These are phyloP conservation scores for Caenorhabditis uteleia DNA, from an alignment of 2,888 invertebrate species.

Conservation along the genomic window DNA sequence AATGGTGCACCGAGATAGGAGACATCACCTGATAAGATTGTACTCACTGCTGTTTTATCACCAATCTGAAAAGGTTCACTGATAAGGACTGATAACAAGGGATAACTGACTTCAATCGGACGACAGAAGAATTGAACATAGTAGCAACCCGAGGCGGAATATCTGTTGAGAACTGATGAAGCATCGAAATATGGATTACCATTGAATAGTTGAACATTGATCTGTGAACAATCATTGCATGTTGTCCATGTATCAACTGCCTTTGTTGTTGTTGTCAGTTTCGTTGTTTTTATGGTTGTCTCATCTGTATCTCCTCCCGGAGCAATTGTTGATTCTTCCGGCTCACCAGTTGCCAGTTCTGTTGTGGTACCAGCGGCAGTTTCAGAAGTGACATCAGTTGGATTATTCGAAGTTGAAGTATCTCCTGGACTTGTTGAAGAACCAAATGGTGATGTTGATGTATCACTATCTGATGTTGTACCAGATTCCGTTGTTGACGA, in stretches of 20 bases:
- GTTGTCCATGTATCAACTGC: slow-evolving; percentile 34
- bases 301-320: slow-evolving; percentile 6
- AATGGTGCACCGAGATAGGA: slow-evolving; percentile 19
- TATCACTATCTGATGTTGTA: not conserved
- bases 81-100: not conserved
- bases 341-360: slow-evolving; percentile 6
- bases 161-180: slow-evolving; percentile 50
- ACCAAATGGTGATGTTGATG: not conserved
- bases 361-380: not conserved
- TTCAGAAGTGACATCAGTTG: not conserved
- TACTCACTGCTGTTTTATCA: slow-evolving; percentile 44
- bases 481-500: not conserved
- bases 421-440: not conserved
- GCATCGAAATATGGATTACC: slow-evolving; percentile 46
- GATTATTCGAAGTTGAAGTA: not conserved
- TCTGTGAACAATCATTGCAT: slow-evolving; percentile 39
- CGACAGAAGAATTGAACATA: slow-evolving; percentile 49
- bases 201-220: slow-evolving; percentile 43
- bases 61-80: slow-evolving; percentile 26
- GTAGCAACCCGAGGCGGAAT: slow-evolving; percentile 37
- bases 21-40: slow-evolving; percentile 40
- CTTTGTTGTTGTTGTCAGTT: slow-evolving; percentile 5
- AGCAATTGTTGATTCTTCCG: slow-evolving; percentile 7
- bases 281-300: slow-evolving; percentile 4
- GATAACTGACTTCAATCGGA: slow-evolving; percentile 35